phyloP scores from a whole-genome alignment of 2,888 invertebrate genomes.

The Lithophane leautieri region DNA sequence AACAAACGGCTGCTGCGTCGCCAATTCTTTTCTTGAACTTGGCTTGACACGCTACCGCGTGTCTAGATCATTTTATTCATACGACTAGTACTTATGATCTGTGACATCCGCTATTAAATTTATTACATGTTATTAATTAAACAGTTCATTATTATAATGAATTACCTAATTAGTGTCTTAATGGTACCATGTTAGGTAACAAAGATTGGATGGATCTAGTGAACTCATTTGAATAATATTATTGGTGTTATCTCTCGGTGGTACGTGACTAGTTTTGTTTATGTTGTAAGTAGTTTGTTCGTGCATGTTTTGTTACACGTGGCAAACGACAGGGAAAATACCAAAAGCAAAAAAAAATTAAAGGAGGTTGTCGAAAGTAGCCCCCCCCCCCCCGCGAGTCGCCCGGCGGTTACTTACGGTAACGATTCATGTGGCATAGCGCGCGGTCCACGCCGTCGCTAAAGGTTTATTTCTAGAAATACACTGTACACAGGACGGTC shows the following conservation, averaged over 20 bases:
- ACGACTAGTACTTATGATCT: neutral
- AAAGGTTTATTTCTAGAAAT: no score
- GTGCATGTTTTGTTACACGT: neutral
- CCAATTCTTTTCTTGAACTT: no score
- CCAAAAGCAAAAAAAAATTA: no score
- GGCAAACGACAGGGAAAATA: no score
- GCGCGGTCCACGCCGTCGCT: no score
- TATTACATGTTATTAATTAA: neutral
- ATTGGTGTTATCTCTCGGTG: slow-evolving; percentile 27
- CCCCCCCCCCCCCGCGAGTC: no score
- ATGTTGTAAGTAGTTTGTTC: neutral
- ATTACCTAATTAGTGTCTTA: slow-evolving; percentile 42
- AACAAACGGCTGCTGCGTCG: no score
- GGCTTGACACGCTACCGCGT: no score
- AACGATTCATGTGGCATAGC: no score
- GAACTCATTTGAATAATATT: slow-evolving; percentile 31
- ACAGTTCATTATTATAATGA: slow-evolving; percentile 1
- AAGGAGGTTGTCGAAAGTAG: neutral
- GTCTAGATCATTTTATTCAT: no score
- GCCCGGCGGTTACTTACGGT: no score
- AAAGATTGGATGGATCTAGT: slow-evolving; percentile 29
- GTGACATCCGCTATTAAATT: slow-evolving; percentile 18
- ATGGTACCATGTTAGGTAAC: slow-evolving; percentile 6
- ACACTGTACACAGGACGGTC: no score
- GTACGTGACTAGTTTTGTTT: slow-evolving; percentile 6